Conservation (phyloP, 2,888 invertebrate species). For the Acanthopleura granulata region DNA sequence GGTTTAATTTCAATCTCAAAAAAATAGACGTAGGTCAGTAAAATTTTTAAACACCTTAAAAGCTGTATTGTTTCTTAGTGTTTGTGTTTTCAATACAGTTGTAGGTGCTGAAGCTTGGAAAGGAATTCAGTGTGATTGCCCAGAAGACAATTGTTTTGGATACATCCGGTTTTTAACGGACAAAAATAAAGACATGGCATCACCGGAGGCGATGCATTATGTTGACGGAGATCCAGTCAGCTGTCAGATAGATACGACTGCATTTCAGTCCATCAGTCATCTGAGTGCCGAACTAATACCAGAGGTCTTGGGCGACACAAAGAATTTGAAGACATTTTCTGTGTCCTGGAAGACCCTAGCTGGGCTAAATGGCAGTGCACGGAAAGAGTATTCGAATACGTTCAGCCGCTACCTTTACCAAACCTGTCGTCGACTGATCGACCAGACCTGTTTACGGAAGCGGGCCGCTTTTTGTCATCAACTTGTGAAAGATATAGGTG, state of each 20-base stretch:
- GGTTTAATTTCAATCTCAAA: too few relatives aligned
- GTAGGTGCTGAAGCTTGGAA: background rate
- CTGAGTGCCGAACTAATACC: background rate
- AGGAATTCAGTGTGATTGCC: background rate
- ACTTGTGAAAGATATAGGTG: background rate
- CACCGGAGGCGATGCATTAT: background rate
- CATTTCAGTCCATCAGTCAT: background rate
- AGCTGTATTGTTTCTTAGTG: too few relatives aligned
- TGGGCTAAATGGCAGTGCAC: background rate
- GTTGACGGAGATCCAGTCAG: background rate
- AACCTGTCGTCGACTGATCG: background rate
- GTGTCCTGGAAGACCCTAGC: background rate
- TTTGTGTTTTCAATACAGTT: background rate
- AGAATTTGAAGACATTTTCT: background rate
- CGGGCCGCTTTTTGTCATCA: background rate
- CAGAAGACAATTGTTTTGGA: background rate
- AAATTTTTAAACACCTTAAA: too few relatives aligned
- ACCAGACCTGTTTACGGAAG: background rate
- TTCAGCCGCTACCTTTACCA: background rate
- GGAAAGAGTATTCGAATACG: background rate
- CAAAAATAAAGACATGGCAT: background rate
- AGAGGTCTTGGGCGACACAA: background rate
- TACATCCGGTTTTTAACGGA: background rate
- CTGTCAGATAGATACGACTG: background rate
- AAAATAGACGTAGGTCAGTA: too few relatives aligned